Evolutionary conservation across 2,888 invertebrate genomes (phyloP).

Genomic region (Machimus atricapillus): DNA sequence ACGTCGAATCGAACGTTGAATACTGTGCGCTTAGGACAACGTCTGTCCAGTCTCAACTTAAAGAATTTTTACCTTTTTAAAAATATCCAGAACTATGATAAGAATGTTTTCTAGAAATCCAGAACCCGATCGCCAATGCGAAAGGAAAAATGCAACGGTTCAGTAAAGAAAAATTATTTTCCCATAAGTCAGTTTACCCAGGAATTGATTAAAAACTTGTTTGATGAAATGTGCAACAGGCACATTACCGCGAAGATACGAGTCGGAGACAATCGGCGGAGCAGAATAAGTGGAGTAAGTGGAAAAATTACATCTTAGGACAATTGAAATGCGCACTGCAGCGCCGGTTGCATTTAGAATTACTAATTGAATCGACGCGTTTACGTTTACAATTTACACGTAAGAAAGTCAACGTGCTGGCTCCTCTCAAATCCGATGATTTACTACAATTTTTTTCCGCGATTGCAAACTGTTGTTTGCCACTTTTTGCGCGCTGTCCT

Average conservation of each 20-base stretch:
- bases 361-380: slow-evolving; percentile 62
- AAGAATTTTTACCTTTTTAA: slow-evolving; percentile 1
- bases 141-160: slow-evolving; percentile 34
- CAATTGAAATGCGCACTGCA: slow-evolving; percentile 59
- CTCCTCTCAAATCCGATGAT: slow-evolving; percentile 21
- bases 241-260: slow-evolving; percentile 9
- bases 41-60: not conserved
- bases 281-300: slow-evolving; percentile 41
- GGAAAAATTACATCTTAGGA: slow-evolving; percentile 52
- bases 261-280: slow-evolving; percentile 17
- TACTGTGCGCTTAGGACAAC: not conserved
- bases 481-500: not conserved
- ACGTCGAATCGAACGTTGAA: not conserved
- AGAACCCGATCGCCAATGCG: slow-evolving; percentile 7
- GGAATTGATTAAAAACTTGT: slow-evolving; percentile 41
- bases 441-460: slow-evolving; percentile 3
- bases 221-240: slow-evolving; percentile 31
- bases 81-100: slow-evolving; percentile 15
- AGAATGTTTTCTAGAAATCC: slow-evolving; percentile 28
- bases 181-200: slow-evolving; percentile 36
- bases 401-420: slow-evolving; percentile 31
- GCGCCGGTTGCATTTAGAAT: slow-evolving; percentile 59
- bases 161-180: slow-evolving; percentile 30
- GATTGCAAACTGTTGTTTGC: not conserved
- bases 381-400: slow-evolving; percentile 50